phyloP scores from a whole-genome alignment of 2,113 vertebrate species.

The Ailuropoda melanoleuca region DNA sequence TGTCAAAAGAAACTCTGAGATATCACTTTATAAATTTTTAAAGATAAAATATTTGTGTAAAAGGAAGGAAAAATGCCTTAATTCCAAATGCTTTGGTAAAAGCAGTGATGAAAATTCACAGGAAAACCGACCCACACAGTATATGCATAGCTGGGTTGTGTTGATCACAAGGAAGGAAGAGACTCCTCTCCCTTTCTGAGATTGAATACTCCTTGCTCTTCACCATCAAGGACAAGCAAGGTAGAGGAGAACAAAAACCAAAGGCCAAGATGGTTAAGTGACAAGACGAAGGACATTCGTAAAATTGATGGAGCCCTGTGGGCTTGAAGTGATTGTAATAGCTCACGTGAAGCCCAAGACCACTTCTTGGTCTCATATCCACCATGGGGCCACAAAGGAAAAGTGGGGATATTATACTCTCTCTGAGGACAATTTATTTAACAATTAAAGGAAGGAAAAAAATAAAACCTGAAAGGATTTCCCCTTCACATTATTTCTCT shows the following conservation, averaged over 20 bases:
- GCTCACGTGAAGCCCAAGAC: background rate
- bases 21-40: background rate
- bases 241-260: background rate
- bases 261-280: conserved; percentile 39
- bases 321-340: background rate
- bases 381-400: background rate
- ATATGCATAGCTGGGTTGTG: background rate
- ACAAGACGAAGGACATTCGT: conserved; percentile 58
- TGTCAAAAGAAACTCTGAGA: conserved; percentile 6
- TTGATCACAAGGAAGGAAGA: background rate
- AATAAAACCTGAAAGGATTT: background rate
- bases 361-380: background rate
- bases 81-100: background rate
- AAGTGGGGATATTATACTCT: background rate
- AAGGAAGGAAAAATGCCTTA: background rate
- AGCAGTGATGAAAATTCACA: background rate
- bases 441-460: background rate
- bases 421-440: background rate
- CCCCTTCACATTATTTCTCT: background rate
- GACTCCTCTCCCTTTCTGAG: background rate
- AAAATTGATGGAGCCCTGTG: conserved; percentile 54
- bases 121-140: background rate
- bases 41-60: background rate
- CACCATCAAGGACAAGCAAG: conserved; percentile 33
- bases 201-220: background rate